A percentile compares a stretch with the other conserved stretches of the same genome.
Conservation (phyloP, 2,113 vertebrate genomes). For the Cyprinodon variegatus region DNA sequence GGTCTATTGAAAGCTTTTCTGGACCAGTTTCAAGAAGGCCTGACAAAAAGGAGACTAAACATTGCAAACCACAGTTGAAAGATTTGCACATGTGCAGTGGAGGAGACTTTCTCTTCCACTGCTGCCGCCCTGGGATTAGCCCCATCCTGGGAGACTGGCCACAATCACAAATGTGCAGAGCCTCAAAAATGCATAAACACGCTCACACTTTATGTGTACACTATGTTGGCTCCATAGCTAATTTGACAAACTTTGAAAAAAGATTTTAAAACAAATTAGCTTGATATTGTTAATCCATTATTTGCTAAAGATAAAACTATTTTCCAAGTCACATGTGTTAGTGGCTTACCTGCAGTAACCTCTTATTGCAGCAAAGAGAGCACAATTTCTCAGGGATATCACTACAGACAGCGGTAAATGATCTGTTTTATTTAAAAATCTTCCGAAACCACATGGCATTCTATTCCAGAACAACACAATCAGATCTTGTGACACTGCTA, state of each 20-base stretch:
- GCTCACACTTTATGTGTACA: not conserved
- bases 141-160: constrained; percentile 54
- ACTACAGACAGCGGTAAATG: constrained; percentile 68
- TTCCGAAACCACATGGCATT: constrained; percentile 44
- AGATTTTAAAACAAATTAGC: not conserved
- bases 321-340: not conserved
- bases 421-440: constrained; percentile 73
- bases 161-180: constrained; percentile 43
- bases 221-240: constrained; percentile 14
- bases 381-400: constrained; percentile 83
- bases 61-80: constrained; percentile 74
- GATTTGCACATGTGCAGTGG: constrained; percentile 78
- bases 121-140: constrained; percentile 66
- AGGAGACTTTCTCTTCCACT: constrained; percentile 37
- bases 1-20: constrained; percentile 91
- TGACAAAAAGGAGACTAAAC: constrained; percentile 87
- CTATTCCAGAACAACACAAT: constrained; percentile 60
- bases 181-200: not conserved
- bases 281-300: not conserved
- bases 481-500: constrained; percentile 66
- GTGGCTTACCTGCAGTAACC: constrained; percentile 49
- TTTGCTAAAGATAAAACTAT: not conserved
- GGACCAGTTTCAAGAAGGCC: constrained; percentile 87
- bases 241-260: not conserved
- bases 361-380: constrained; percentile 35